Conservation (phyloP, 1,140 invertebrate species). For the Pectinophora gossypiella region DNA sequence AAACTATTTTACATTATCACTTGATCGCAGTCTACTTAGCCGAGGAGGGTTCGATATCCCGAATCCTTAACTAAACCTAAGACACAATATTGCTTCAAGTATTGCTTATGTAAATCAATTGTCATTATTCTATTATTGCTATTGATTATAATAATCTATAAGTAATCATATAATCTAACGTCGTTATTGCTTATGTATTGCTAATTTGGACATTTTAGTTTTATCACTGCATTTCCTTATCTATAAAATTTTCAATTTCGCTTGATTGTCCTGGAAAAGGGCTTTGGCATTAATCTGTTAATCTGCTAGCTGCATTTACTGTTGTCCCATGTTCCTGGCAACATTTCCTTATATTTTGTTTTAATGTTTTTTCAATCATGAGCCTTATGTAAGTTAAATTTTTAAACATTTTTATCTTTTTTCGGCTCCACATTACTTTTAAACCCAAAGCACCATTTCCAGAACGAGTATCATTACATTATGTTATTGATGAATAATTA, state of each 20-base stretch:
- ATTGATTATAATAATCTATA: slow-evolving; percentile 7
- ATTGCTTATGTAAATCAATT: slow-evolving; percentile 30
- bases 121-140: slow-evolving; percentile 18
- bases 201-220: slow-evolving; percentile 35
- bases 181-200: slow-evolving; percentile 34
- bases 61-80: slow-evolving; percentile 24
- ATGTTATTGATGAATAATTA: too few species aligned
- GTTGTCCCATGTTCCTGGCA: too few species aligned
- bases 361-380: too few species aligned
- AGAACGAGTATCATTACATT: too few species aligned
- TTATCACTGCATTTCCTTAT: slow-evolving; percentile 21
- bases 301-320: too few species aligned
- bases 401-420: too few species aligned
- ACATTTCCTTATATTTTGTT: too few species aligned
- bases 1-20: slow-evolving; percentile 15
- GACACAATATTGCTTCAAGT: slow-evolving; percentile 31
- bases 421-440: too few species aligned
- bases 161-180: slow-evolving; percentile 9
- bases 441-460: too few species aligned
- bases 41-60: slow-evolving; percentile 12
- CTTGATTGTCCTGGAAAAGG: too few species aligned
- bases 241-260: neutral
- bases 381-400: too few species aligned
- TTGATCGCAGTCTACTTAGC: slow-evolving; percentile 28
- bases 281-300: too few species aligned